A percentile compares a stretch with the other conserved stretches of the same genome.
Conservation (phyloP, 2,797 vertebrate genomes). For the Amblyopsis hoosieri region DNA sequence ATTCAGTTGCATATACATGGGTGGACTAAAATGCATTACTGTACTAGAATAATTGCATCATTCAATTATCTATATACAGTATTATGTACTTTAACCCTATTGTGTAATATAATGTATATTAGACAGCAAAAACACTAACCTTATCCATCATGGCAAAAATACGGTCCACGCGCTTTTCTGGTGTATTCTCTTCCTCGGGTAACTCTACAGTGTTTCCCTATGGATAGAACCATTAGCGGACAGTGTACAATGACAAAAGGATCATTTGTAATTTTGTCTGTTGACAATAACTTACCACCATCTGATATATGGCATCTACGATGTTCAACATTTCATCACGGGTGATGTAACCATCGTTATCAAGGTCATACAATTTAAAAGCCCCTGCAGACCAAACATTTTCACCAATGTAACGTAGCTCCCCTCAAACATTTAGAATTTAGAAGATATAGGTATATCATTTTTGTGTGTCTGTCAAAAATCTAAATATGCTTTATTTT, state of each 20-base stretch:
- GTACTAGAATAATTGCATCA: slow-evolving; percentile 2
- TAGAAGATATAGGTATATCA: not conserved
- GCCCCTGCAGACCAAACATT: slow-evolving; percentile 82
- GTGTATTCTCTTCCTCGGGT: slow-evolving; percentile 97
- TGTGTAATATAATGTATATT: slow-evolving; percentile 9
- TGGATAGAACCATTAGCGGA: slow-evolving; percentile 21
- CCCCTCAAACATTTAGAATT: not conserved
- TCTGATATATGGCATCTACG: slow-evolving; percentile 98
- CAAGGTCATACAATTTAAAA: slow-evolving; percentile 96
- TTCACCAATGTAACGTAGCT: not conserved
- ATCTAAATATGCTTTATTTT: too few relatives aligned
- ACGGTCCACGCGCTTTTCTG: slow-evolving; percentile 95
- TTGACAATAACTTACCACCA: slow-evolving; percentile 88
- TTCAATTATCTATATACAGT: not conserved
- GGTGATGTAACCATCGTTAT: slow-evolving; percentile 98
- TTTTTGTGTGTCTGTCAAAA: too few relatives aligned
- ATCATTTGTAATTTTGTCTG: not conserved
- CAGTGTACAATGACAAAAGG: not conserved
- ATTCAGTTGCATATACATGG: slow-evolving; percentile 24
- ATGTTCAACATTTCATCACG: slow-evolving; percentile 98
- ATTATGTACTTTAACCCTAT: not conserved
- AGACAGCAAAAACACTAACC: slow-evolving; percentile 69
- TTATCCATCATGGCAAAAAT: slow-evolving; percentile 99
- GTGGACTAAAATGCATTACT: not conserved
- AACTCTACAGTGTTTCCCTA: slow-evolving; percentile 98